These are phyloP conservation scores for Cepaea nemoralis DNA, from an alignment of 1,140 invertebrate genomes.

Conservation along the genomic window DNA sequence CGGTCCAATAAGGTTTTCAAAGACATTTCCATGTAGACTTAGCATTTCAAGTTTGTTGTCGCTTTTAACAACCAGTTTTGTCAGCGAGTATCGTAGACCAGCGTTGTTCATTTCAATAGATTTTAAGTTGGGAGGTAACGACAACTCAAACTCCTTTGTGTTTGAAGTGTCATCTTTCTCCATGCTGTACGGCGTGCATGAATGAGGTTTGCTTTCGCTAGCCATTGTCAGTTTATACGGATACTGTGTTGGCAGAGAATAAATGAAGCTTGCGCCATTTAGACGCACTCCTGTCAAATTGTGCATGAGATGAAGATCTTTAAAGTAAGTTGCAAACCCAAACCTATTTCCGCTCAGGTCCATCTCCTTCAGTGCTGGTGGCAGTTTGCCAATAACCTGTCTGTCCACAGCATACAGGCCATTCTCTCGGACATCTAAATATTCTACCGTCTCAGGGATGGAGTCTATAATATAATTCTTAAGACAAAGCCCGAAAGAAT, in stretches of 20 bases:
- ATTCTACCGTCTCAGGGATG: not conserved
- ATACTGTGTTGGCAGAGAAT: not conserved
- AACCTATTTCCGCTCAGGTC: not conserved
- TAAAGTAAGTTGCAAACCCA: not conserved
- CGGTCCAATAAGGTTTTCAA: not conserved
- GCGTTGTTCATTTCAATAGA: conserved; percentile 9
- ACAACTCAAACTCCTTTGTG: not conserved
- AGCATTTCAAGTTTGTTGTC: not conserved
- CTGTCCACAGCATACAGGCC: not conserved
- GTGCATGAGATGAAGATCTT: not conserved
- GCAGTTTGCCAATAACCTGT: not conserved
- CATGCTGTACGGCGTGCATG: not conserved
- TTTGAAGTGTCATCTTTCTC: not conserved
- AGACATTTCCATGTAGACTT: not conserved
- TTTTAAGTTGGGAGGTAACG: not conserved
- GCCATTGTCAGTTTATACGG: not conserved
- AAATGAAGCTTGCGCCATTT: conserved; percentile 3
- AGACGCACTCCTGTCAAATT: not conserved
- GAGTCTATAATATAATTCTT: not conserved
- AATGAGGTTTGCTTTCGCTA: not conserved
- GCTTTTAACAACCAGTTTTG: not conserved
- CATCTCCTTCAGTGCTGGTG: not conserved
- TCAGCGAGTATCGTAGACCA: not conserved
- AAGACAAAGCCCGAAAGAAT: not conserved
- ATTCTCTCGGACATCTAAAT: not conserved